Base-by-base conservation (phyloP, 2,797 vertebrate species). In the Pantherophis alleghaniensis region DNA sequence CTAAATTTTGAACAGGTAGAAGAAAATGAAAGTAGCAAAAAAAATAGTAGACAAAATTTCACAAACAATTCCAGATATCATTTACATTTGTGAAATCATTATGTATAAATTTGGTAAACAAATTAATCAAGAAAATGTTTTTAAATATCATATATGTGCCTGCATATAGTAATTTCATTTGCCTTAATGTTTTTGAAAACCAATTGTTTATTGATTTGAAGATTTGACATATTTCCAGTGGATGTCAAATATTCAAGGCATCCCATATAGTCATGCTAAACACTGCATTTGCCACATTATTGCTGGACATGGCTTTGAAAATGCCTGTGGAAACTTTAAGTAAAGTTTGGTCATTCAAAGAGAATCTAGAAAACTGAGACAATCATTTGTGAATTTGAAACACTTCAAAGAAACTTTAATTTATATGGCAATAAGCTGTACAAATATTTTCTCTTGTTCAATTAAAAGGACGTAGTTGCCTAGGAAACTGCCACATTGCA, bases 361-460 rank as follows among this genome's bases (percentile, higher is more conserved):
- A 95, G 95, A 96, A 96, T 93, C 69, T 57, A 94, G 94, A 94
- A 95, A 96, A 96, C 93, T 79, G 93, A 91, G 92, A 94, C 90
- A 91, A 90, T 92, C 96, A 53, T 91, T 93, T 93, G 57, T 96
- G 95, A 96, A 95, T 96, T 96, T 95, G 96, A 96, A 94, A 91
- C 94, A 95, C 92, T 90, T 96, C 94, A 94, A 95, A 94, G 96
- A 94, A 97, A 94, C 69, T 93, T 96, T 96, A 97, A 97, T 96
- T 97, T 96, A 96, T 94, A 91, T 96, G 95, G 93, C 97, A 94
- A 94, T 97, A 95, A 97, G 95, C 96, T 97, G 95, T 95, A 96
- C 94, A 97, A 96, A 97, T 95, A 95, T 97, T 97, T 93, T 96
- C 96, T 96, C 93, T 95, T 95, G 91, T 96, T 96, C 97, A 97